phyloP scores from a whole-genome alignment of 1,140 invertebrate species.

The Bombus haemorrhoidalis region DNA sequence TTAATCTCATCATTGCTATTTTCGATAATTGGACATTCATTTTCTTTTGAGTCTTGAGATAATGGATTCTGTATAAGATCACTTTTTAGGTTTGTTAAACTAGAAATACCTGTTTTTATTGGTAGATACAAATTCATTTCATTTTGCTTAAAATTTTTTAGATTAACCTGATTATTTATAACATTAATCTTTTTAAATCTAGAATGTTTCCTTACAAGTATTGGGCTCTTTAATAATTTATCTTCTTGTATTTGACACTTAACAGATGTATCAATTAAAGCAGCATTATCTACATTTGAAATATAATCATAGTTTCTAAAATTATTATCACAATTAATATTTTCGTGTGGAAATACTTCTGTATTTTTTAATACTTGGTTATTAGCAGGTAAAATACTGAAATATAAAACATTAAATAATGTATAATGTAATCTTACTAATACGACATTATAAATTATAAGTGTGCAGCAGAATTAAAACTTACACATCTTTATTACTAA shows the following conservation, averaged over 20 bases:
- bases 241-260: not conserved
- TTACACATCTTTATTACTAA: conserved; percentile 48
- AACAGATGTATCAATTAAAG: not conserved
- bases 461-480: conserved; percentile 21
- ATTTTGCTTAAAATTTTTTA: conserved; percentile 33
- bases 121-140: not conserved
- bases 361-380: not conserved
- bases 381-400: not conserved
- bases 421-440: not conserved
- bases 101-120: not conserved
- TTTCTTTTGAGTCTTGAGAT: conserved; percentile 25
- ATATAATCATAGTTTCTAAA: conserved; percentile 29
- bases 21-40: conserved; percentile 35
- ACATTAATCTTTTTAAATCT: conserved; percentile 2
- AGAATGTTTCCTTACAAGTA: conserved; percentile 20
- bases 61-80: not conserved
- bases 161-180: not conserved
- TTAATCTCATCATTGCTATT: conserved; percentile 14
- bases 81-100: not conserved
- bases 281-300: conserved; percentile 31
- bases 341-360: not conserved
- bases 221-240: conserved; percentile 51
- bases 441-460: conserved; percentile 15
- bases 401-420: conserved; percentile 21
- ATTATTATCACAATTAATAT: conserved; percentile 21